Evolutionary conservation across 2,113 vertebrate genomes (phyloP).

Genomic region (Lagenorhynchus albirostris): DNA sequence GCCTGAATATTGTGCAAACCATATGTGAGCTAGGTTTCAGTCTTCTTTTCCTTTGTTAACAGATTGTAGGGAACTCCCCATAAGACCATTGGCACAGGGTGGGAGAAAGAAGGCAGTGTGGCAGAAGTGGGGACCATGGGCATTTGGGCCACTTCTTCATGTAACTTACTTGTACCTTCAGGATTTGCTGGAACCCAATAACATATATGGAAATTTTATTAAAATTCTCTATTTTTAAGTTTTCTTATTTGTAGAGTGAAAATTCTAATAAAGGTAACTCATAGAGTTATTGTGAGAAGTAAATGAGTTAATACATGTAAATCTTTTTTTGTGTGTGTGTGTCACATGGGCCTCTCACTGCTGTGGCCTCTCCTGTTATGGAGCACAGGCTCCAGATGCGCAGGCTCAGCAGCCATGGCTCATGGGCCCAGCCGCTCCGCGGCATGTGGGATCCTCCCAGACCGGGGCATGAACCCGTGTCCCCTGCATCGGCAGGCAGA

Average conservation of each 20-base stretch:
- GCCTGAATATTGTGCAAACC: neutral
- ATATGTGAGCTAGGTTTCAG: neutral
- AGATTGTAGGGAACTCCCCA: neutral
- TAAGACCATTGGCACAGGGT: neutral
- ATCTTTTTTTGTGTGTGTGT: neutral
- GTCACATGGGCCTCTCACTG: too few relatives aligned
- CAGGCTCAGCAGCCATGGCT: too few relatives aligned
- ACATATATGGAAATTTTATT: neutral
- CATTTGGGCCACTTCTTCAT: neutral
- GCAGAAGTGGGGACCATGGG: neutral
- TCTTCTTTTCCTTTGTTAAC: neutral
- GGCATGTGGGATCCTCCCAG: too few relatives aligned
- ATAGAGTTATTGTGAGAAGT: neutral
- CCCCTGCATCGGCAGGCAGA: too few relatives aligned
- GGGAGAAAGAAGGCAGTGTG: neutral
- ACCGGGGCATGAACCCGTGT: too few relatives aligned
- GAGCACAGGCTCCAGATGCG: too few relatives aligned
- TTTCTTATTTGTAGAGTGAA: neutral
- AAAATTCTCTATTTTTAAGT: neutral
- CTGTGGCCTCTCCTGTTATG: too few relatives aligned
- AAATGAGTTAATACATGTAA: neutral
- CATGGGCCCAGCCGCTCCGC: too few relatives aligned
- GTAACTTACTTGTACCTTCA: too few relatives aligned
- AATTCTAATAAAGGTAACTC: neutral
- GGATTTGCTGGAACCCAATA: too few relatives aligned